phyloP scores from a whole-genome alignment of 2,797 vertebrate species.

The Chromobotia macracanthus region DNA sequence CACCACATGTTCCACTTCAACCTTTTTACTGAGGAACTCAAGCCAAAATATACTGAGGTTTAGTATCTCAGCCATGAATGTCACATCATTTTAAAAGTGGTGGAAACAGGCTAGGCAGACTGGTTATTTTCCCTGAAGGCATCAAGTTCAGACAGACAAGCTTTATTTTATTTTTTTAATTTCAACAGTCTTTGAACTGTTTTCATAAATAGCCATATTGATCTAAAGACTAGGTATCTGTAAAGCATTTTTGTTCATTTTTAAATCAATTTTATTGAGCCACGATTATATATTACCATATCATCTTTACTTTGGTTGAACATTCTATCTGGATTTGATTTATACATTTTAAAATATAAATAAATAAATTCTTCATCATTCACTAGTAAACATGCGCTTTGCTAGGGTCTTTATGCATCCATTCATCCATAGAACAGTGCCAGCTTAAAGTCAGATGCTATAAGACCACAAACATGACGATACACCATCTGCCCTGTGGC shows the following conservation, averaged over 20 bases:
- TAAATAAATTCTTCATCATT: background rate
- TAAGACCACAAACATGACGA: slow-evolving; percentile 1
- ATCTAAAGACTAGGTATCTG: too few species aligned
- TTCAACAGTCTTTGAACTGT: too few species aligned
- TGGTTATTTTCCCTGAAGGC: background rate
- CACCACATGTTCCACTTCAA: slow-evolving; percentile 45
- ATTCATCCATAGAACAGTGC: background rate
- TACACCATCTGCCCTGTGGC: background rate
- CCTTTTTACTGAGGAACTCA: background rate
- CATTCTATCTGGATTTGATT: background rate
- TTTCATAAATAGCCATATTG: too few species aligned
- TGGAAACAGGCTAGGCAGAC: background rate
- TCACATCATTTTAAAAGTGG: background rate
- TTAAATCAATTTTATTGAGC: too few species aligned
- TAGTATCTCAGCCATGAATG: background rate
- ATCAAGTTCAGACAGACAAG: too few species aligned
- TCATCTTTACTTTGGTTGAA: background rate
- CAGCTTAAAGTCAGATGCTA: slow-evolving; percentile 7
- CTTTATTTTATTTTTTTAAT: too few species aligned
- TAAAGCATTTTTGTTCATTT: too few species aligned
- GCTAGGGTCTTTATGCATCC: background rate
- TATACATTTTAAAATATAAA: background rate
- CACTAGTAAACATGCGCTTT: background rate
- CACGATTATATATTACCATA: background rate
- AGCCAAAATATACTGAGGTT: slow-evolving; percentile 10